Base-by-base conservation (phyloP, 2,113 vertebrate species). In the Anolis sagrei region DNA sequence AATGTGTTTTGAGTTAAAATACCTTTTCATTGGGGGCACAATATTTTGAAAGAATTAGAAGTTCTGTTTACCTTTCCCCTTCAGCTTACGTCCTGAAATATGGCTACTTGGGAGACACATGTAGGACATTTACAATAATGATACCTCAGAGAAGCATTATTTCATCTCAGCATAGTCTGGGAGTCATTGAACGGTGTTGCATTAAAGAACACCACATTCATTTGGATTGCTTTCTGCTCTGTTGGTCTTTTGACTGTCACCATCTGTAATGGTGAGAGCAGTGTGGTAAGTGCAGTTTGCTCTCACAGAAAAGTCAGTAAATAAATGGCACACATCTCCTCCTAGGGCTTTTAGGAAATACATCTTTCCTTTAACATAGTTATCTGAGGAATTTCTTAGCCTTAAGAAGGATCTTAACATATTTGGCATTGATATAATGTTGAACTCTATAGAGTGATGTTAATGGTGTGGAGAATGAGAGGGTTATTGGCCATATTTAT, bases 141-240 rank as follows among this genome's bases (percentile, higher is more conserved):
- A 27, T 75, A n/a, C 39, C 39, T 36, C 27, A 54, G 62, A 48
- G 34, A 64, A 73, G 54, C 10, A 7, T 75, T 48, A 62, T 83
- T 83, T 64, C 39, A n/a, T 21, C 64, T 58, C 69, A 62, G 8
- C 13, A 29, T 74, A 72, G 19, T 36, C n/a, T 62, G 54, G 70
- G 39, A 83, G 72, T 44, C 34, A 61, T 39, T 62, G 70, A 83
- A 73, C 54, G n/a, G 16, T 83, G 69, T 39, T 61, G 25, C 27
- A 48, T 83, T 62, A 83, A 83, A 83, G 54, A 64, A 44, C 36
- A 36, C 72, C 44, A 0, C 54, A 83, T 8, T 44, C 82, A 48
- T 75, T 62, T 61, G 36, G 73, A 83, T 75, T 75, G 70, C 70
- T 75, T 83, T 83, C 70, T 75, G 70, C 81, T 75, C 70, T 48